These are phyloP conservation scores for Lasiommata megera DNA, from an alignment of 2,888 invertebrate genomes.

Conservation along the genomic window DNA sequence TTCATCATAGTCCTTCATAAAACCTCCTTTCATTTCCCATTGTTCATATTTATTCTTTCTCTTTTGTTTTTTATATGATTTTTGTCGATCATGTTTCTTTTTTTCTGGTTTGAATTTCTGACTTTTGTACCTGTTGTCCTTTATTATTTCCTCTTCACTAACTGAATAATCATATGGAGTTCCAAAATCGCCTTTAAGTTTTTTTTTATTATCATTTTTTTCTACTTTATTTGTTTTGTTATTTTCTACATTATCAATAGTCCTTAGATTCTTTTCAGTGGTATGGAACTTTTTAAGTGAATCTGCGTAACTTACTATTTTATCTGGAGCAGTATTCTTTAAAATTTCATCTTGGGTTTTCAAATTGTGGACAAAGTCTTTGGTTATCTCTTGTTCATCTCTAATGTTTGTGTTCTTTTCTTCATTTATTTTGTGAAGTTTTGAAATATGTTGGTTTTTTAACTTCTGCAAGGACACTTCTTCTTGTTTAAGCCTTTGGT, in stretches of 20 bases:
- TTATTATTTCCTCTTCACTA: constrained; percentile 64
- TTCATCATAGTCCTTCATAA: constrained; percentile 65
- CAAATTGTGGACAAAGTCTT: constrained; percentile 7
- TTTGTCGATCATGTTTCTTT: constrained; percentile 62
- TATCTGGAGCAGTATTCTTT: constrained; percentile 32
- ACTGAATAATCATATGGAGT: constrained; percentile 16
- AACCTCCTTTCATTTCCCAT: constrained; percentile 72
- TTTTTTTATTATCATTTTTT: constrained; percentile 32
- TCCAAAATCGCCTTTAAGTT: not conserved
- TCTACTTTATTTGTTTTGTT: constrained; percentile 29
- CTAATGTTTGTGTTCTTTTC: constrained; percentile 30
- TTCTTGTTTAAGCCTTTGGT: constrained; percentile 52
- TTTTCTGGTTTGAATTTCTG: constrained; percentile 56
- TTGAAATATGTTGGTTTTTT: constrained; percentile 36
- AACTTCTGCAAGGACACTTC: constrained; percentile 41
- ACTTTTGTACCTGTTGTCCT: constrained; percentile 63
- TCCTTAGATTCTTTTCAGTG: constrained; percentile 40
- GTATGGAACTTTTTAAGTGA: constrained; percentile 61
- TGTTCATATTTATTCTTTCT: constrained; percentile 69
- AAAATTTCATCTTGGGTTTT: constrained; percentile 18
- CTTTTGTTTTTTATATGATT: constrained; percentile 65
- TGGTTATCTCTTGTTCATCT: constrained; percentile 32
- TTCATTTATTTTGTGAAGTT: constrained; percentile 40
- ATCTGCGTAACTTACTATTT: constrained; percentile 58
- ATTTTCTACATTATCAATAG: constrained; percentile 13